These are phyloP conservation scores for Drosophila kurseongensis DNA, from an alignment of 1,140 invertebrate species.

Conservation along the genomic window DNA sequence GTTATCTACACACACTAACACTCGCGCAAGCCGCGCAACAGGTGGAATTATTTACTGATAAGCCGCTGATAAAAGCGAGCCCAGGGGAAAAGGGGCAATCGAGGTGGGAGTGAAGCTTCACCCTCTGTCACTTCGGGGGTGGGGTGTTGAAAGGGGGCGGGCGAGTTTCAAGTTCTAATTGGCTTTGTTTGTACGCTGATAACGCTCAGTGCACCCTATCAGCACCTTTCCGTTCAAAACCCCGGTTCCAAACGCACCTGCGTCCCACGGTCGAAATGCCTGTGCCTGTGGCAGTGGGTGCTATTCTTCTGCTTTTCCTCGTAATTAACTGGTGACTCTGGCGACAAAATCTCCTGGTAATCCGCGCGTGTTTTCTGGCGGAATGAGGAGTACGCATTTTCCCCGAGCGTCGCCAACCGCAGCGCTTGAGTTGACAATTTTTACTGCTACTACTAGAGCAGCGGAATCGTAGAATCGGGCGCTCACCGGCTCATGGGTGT, in stretches of 20 bases:
- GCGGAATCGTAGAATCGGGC: constrained; percentile 5
- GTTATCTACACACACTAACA: constrained; percentile 54
- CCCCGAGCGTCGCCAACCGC: constrained; percentile 25
- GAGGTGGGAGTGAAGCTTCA: constrained; percentile 30
- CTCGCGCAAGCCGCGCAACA: constrained; percentile 51
- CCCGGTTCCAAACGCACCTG: constrained; percentile 45
- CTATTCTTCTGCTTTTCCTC: constrained; percentile 19
- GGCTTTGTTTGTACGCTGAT: constrained; percentile 69
- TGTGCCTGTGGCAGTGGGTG: not conserved
- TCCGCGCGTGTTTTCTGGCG: constrained; percentile 17
- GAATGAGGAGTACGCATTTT: constrained; percentile 29
- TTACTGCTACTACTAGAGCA: constrained; percentile 30
- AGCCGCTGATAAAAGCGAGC: constrained; percentile 74
- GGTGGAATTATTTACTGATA: constrained; percentile 83
- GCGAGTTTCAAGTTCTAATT: constrained; percentile 68
- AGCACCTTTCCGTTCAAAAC: not conserved
- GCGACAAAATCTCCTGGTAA: constrained; percentile 2
- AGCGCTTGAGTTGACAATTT: constrained; percentile 51
- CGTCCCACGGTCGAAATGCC: constrained; percentile 7
- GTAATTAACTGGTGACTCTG: constrained; percentile 14
- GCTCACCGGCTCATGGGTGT: constrained; percentile 18
- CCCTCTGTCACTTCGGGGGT: constrained; percentile 16
- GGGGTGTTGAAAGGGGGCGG: constrained; percentile 1
- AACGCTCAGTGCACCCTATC: constrained; percentile 31
- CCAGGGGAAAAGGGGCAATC: constrained; percentile 20